Conservation (phyloP, 2,888 invertebrate genomes). For the Ischnura elegans region DNA sequence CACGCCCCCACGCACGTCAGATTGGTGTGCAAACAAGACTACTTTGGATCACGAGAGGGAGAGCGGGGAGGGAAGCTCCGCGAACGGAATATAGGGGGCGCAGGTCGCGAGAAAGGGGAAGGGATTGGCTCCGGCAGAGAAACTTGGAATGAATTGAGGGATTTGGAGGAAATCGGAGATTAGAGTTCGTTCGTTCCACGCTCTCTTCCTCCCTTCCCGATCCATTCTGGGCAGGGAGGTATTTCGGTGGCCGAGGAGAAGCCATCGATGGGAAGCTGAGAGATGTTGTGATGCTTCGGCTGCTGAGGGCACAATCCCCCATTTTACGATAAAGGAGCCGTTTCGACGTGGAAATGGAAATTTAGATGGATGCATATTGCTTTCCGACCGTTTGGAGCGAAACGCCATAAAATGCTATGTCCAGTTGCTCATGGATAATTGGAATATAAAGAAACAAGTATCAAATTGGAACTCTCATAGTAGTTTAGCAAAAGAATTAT, state of each 20-base stretch:
- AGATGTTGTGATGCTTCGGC: not conserved
- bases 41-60: constrained; percentile 32
- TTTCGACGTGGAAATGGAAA: no score
- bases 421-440: no score
- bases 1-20: constrained; percentile 61
- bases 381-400: no score
- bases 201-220: not conserved
- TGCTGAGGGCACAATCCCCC: not conserved
- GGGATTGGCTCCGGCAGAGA: not conserved
- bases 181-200: not conserved
- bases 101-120: no score
- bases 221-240: no score
- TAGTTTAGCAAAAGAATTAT: no score
- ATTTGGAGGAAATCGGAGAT: constrained; percentile 5
- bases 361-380: no score
- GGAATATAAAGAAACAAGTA: no score
- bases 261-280: not conserved
- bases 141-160: not conserved
- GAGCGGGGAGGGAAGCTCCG: not conserved
- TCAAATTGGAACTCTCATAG: no score
- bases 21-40: constrained; percentile 57
- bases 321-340: no score
- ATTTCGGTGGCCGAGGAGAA: not conserved
- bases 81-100: not conserved
- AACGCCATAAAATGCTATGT: no score